Conservation (phyloP, 2,888 invertebrate genomes). For the Nasonovia ribisnigri region DNA sequence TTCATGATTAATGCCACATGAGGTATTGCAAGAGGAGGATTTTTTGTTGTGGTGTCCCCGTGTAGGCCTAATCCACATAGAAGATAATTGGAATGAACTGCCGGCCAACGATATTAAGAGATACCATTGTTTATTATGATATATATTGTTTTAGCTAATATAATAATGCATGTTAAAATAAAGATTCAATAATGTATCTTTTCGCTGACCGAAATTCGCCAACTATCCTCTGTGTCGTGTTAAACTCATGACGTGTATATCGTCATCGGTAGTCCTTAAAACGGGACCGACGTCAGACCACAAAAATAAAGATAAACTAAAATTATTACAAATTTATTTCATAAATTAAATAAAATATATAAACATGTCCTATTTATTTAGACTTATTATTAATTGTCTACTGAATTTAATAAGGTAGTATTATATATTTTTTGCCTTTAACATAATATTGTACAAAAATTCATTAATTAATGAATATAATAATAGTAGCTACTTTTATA, state of each 20-base stretch:
- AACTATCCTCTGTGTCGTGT: not conserved
- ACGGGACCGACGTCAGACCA: not conserved
- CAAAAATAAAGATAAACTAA: not conserved
- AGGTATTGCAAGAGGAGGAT: not conserved
- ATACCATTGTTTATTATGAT: not conserved
- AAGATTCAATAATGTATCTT: not conserved
- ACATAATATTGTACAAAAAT: not conserved
- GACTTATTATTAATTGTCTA: not conserved
- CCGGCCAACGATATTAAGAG: not conserved
- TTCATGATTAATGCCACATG: not conserved
- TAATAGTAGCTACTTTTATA: not conserved
- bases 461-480: too few relatives aligned
- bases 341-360: too few relatives aligned
- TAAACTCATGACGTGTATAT: not conserved
- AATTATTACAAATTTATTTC: not conserved
- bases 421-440: not conserved
- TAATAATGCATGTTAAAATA: not conserved
- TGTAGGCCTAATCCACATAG: not conserved
- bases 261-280: not conserved
- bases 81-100: not conserved
- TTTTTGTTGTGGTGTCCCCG: not conserved
- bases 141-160: not conserved
- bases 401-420: not conserved
- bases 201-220: not conserved
- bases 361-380: too few relatives aligned